Evolutionary conservation across 2,888 invertebrate species (phyloP), one percentile per base, ranked within the genome.

Genomic region (Drosophila affinis): DNA sequence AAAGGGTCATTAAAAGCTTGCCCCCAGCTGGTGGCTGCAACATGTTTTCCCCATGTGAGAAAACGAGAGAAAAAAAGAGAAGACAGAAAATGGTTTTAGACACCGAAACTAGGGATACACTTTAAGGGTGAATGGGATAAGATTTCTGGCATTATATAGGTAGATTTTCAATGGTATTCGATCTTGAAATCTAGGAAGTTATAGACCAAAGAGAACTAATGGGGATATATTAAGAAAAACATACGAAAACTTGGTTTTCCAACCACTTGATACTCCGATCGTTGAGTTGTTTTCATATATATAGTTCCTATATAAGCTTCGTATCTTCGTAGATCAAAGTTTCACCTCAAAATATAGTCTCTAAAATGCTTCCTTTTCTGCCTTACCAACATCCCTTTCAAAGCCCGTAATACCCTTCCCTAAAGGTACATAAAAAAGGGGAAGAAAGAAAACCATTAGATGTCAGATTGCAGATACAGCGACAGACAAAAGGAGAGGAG

Each of bases 21-120:
- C 39, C 39, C 39, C 14, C 39, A 39, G 39, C 62, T 27, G 39
- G n/a, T 32, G 32, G 21, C 17, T 12, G 3, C 18, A n/a, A 6
- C 18, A 18, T 39, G 29, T 58, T 59, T 21, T 21, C 21, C 27
- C 24, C 51, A 21, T 44, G 27, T 39, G 39, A 6, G 34, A 55
- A 56, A 48, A 27, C 0, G 7, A 7, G 65, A 70, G 62, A 82
- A 76, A 58, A 67, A 67, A 59, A 60, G 51, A 59, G 63, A 72
- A 68, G 53, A 18, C 44, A 14, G 24, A 39, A 14, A 4, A 0
- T 34, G 12, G 5, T 12, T 34, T 34, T 14, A 3, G 21, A 3
- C 3, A 21, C 21, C 21, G 24, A 24, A 24, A 24, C 24, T 24
- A 5, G 4, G 24, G 24, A 24, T 24, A 24, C 24, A 24, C 24